Base-by-base conservation (phyloP, 2,888 invertebrate species). In the Macrophya alboannulata region DNA sequence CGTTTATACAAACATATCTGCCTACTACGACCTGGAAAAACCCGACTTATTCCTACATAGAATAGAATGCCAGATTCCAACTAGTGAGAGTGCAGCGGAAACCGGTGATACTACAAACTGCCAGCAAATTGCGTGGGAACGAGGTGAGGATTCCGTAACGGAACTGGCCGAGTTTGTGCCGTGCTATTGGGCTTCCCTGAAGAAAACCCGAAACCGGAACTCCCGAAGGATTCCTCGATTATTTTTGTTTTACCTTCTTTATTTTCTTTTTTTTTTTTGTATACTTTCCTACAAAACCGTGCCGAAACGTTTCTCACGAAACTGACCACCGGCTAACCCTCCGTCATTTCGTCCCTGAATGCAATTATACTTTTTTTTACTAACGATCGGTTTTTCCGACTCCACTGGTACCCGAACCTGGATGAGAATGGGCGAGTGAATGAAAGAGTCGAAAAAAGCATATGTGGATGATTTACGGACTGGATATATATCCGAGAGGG, bases 81-180 rank as follows among this genome's bases (percentile, higher is more conserved):
- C 76, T 48, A 43, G 76, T 76, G 48, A 76, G 76, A 76, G 76
- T 45, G 45, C 76, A 15, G 76, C 51, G 76, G 76, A 76, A 76
- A 76, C 76, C 48, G 76, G 76, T 76, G 76, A 76, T 76, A 72
- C 72, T 21, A 77, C 31, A 77, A 77, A 77, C 77, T 55, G 55
- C 31, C 55, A 31, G 81, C 40, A 81, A 81, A 81, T 81, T 81
- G 81, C 81, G 81, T 81, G 81, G 81, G 81, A 81, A 81, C 45
- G 62, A 81, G 81, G 81, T 45, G 81, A 81, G 81, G 62, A 81
- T 81, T 81, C 65, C 65, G 62, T 40, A 40, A 81, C 81, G 81
- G 81, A 59, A 81, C 48, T 48, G 81, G n/a, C 15, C 37, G 40
- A 21, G 62, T 62, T 59, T 40, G 10, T 21, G 8, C 17, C 2